Evolutionary conservation across 2,113 vertebrate species (phyloP).

Genomic region (Python bivittatus): DNA sequence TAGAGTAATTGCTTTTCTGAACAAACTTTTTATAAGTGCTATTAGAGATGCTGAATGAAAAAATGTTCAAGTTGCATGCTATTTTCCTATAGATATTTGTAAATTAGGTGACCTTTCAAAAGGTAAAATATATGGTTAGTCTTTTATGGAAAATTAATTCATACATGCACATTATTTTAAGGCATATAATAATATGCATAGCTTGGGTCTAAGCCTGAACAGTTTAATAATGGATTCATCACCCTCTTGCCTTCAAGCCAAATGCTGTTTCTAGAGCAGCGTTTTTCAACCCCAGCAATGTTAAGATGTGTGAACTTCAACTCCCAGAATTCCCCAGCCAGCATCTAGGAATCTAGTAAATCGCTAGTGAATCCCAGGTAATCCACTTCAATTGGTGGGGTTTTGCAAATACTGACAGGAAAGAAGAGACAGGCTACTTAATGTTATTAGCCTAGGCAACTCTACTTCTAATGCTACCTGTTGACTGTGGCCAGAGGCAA

Average conservation of each 20-base stretch:
- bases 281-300: too few relatives aligned
- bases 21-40: not conserved
- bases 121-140: not conserved
- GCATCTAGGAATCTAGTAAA: not conserved
- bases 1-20: not conserved
- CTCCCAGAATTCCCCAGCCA: too few relatives aligned
- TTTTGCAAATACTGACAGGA: constrained; percentile 3
- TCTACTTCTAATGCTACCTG: not conserved
- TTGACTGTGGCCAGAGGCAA: too few relatives aligned
- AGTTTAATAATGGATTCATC: not conserved
- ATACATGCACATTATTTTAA: not conserved
- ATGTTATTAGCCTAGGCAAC: not conserved
- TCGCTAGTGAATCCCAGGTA: constrained; percentile 3
- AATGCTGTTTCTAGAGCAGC: not conserved
- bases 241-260: not conserved
- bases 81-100: not conserved
- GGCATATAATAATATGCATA: too few relatives aligned
- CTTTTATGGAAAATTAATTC: not conserved
- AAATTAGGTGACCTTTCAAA: not conserved
- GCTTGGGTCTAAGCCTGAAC: not conserved
- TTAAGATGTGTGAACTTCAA: not conserved
- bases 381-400: not conserved
- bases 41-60: not conserved
- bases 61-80: not conserved
- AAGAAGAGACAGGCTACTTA: constrained; percentile 3